Conservation (phyloP, 2,888 invertebrate genomes). For the Cephus sareptanus region DNA sequence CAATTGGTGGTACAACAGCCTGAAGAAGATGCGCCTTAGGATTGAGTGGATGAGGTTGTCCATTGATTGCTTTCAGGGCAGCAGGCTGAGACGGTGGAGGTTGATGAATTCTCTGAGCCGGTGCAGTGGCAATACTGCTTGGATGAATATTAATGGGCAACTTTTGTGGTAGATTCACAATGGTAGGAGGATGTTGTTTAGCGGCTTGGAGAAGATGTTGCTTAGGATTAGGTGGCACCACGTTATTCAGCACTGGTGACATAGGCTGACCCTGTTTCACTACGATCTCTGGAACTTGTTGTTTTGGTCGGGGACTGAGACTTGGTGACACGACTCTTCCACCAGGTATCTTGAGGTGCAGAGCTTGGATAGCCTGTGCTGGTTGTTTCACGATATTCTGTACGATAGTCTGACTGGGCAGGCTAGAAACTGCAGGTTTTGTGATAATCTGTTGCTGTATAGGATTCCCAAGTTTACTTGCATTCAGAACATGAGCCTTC, state of each 20-base stretch:
- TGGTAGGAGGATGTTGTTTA: conserved; percentile 46
- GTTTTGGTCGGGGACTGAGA: conserved; percentile 53
- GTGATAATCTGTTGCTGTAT: conserved; percentile 46
- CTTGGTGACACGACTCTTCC: conserved; percentile 54
- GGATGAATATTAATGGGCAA: conserved; percentile 53
- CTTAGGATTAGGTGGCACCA: conserved; percentile 61
- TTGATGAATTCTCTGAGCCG: conserved; percentile 50
- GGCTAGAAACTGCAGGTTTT: conserved; percentile 48
- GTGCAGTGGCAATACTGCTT: conserved; percentile 38
- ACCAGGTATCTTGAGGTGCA: conserved; percentile 55
- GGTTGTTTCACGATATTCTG: conserved; percentile 57
- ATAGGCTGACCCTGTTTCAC: conserved; percentile 54
- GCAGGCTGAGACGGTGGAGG: conserved; percentile 47
- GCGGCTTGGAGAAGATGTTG: conserved; percentile 34
- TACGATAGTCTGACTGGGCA: conserved; percentile 45
- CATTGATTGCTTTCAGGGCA: conserved; percentile 54
- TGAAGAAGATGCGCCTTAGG: conserved; percentile 65
- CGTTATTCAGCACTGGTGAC: conserved; percentile 59
- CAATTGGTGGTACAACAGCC: conserved; percentile 66
- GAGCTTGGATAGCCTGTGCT: conserved; percentile 47
- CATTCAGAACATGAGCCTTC: conserved; percentile 74
- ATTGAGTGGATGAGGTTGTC: conserved; percentile 60
- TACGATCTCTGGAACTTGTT: conserved; percentile 35
- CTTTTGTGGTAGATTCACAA: conserved; percentile 58
- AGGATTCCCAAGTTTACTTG: conserved; percentile 52